These are phyloP conservation scores for Drusus annulatus DNA, from an alignment of 1,140 invertebrate species.

Conservation along the genomic window DNA sequence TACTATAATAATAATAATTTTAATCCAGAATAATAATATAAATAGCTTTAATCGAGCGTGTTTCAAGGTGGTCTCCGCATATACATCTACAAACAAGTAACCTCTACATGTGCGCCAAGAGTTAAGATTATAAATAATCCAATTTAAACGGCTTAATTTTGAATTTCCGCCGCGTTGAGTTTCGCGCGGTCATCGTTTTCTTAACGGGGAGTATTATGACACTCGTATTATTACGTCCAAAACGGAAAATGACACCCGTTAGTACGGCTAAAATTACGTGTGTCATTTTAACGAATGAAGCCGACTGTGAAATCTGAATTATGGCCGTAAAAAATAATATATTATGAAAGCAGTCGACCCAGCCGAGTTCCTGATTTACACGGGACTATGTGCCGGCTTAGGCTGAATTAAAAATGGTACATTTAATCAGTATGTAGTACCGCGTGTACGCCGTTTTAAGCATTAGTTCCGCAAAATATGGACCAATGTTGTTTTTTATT, in stretches of 20 bases:
- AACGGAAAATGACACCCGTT: constrained; percentile 19
- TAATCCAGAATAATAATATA: no score
- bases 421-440: no score
- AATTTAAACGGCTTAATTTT: constrained; percentile 4
- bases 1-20: no score
- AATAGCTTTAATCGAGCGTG: no score
- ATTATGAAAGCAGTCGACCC: not conserved
- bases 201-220: not conserved
- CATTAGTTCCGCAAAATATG: no score
- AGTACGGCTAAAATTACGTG: constrained; percentile 18
- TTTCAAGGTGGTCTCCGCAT: no score
- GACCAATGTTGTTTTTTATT: no score
- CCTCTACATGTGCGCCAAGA: not conserved
- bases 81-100: no score
- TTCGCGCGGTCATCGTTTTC: constrained; percentile 23
- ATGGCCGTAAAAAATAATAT: constrained; percentile 20
- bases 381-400: not conserved
- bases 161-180: not conserved
- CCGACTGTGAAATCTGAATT: constrained; percentile 19
- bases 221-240: not conserved
- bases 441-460: no score
- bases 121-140: not conserved
- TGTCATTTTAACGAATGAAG: constrained; percentile 28
- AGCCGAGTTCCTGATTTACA: not conserved
- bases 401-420: not conserved